Evolutionary conservation across 92 coral and sea anemone genomes (phyloP), one percentile per base, ranked within the genome.

Genomic region (Galaxea fascicularis): DNA sequence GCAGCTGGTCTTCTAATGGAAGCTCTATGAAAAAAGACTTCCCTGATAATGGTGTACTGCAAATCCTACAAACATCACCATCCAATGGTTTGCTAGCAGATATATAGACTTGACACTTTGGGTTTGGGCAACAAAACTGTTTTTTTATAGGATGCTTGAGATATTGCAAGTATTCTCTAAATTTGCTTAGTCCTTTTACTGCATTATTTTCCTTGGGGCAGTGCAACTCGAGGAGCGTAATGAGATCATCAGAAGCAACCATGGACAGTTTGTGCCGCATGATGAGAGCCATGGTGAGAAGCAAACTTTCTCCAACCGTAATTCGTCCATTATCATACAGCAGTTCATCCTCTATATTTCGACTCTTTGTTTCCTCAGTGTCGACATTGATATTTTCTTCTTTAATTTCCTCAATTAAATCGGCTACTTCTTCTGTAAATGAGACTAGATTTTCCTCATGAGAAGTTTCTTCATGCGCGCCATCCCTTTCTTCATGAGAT

Each of bases 1-100:
- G 65, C 70, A 87, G 81, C 71, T 87, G 91, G 39, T 87, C 86
- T 82, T 87, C 87, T 18, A 87, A 58, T 71, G 91, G 91, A 73
- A 87, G 73, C 67, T 87, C 91, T 9, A 87, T 35, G 75, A 87
- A 87, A 59, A 81, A 87, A 0, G 87, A 79, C 77, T 87, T 74
- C 57, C 21, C 86, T 57, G 91, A 87, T 44, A 87, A 25, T 46
- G 82, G 69, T 10, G 8, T 28, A 49, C 65, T 67, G 70, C 89
- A 85, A 65, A 85, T 66, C 44, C 62, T 53, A 35, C 88, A 85
- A 66, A 85, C 82, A 68, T 76, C 89, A 49, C 89, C 89, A 76
- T 76, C 77, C 75, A 76, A 15, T 85, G 89, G 89, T 56, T 85
- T 85, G 11, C 1, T 20, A 39, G 41, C 89, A 68, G 89, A 85